Conservation (phyloP, 1,140 invertebrate genomes). For the Papilio helenus region DNA sequence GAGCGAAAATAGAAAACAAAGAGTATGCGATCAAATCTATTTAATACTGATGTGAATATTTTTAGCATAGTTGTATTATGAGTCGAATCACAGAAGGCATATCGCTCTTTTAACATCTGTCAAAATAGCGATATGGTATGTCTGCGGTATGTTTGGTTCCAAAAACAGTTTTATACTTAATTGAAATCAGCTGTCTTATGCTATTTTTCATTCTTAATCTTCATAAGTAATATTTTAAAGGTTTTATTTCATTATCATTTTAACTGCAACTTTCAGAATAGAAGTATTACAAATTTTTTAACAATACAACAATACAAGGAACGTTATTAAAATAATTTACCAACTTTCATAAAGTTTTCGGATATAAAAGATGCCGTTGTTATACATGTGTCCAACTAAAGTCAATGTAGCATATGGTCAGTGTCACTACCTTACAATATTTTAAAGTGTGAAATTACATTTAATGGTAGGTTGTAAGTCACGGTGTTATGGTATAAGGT, state of each 20-base stretch:
- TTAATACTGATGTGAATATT: no score
- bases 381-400: slow-evolving; percentile 19
- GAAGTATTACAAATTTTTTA: neutral
- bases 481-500: slow-evolving; percentile 66
- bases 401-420: slow-evolving; percentile 63
- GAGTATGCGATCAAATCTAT: neutral
- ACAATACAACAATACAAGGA: neutral
- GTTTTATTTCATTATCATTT: neutral
- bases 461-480: slow-evolving; percentile 72
- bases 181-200: neutral
- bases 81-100: no score
- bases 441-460: slow-evolving; percentile 71
- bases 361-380: slow-evolving; percentile 11
- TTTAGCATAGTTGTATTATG: no score
- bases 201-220: neutral
- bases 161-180: no score
- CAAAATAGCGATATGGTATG: no score
- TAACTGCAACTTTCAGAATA: neutral
- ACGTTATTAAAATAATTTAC: slow-evolving; percentile 33
- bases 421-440: slow-evolving; percentile 60
- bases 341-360: slow-evolving; percentile 31
- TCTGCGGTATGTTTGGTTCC: no score
- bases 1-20: slow-evolving; percentile 42
- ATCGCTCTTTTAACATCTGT: no score
- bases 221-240: no score